Base-by-base conservation (phyloP, 2,888 invertebrate genomes). In the Colletes collaris region DNA sequence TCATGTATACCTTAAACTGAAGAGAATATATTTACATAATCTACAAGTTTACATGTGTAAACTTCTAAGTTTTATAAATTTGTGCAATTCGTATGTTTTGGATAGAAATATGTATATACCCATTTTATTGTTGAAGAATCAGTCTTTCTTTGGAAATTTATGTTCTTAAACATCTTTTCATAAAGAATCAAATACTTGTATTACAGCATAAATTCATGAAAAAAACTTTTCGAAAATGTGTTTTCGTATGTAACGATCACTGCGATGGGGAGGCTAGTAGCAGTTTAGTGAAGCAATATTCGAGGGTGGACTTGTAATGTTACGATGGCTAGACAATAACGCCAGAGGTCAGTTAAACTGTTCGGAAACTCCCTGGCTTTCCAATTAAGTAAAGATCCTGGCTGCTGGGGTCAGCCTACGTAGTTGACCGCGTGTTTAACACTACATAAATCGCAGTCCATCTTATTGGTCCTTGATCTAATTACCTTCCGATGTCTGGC, bases 361-460 rank as follows among this genome's bases (percentile, higher is more conserved):
- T 93, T 93, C 90, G 92, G 92, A 92, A 92, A 93, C 91, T 92
- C 90, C 86, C 89, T 79, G 87, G 92, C 91, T 92, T 92, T 92
- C 92, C 93, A 92, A 93, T 93, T 92, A 93, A 92, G 89, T 90
- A 89, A 90, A 92, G 92, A 92, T 91, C 90, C 89, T 88, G 84
- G 82, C 84, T 46, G 86, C 79, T 85, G 88, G 90, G 91, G 89
- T 91, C 89, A 76, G 83, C 80, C 85, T 88, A 86, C 85, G 86
- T 82, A 86, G 83, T 87, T 89, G 90, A 90, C 91, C 92, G 89
- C 92, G 90, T 90, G 90, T 92, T 92, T 92, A 92, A 93, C 92
- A 93, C 92, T 92, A 92, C 92, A 92, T 93, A 92, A 92, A 92
- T 92, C 89, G 89, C 84, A 83, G 87, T 86, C 88, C 88, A 78